phyloP scores from a whole-genome alignment of 1,140 invertebrate species.

The Anastatus disparis region DNA sequence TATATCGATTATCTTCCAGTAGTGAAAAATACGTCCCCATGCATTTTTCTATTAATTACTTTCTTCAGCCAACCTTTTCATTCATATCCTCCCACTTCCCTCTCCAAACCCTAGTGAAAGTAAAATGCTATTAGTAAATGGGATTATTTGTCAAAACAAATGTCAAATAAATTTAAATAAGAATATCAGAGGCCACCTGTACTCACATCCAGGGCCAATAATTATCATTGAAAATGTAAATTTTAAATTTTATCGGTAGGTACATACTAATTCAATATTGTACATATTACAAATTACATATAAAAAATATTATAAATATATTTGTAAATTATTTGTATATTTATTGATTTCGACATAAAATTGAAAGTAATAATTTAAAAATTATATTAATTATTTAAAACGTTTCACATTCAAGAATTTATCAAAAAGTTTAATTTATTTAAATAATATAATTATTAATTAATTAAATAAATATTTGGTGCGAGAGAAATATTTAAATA shows the following conservation, averaged over 20 bases:
- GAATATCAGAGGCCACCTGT: constrained; percentile 41
- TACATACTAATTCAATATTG: constrained; percentile 29
- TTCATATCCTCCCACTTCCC: constrained; percentile 41
- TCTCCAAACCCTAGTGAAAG: constrained; percentile 63
- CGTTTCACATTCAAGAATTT: constrained; percentile 6
- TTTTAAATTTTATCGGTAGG: constrained; percentile 20
- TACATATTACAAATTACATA: constrained; percentile 25
- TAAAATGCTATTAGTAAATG: constrained; percentile 67
- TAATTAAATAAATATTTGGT: constrained; percentile 22
- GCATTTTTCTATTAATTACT: constrained; percentile 63
- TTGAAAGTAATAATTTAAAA: background rate
- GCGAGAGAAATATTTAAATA: background rate
- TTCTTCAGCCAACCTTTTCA: constrained; percentile 46
- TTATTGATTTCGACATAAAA: constrained; percentile 3
- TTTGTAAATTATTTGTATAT: constrained; percentile 51
- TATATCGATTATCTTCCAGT: constrained; percentile 54
- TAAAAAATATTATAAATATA: constrained; percentile 50
- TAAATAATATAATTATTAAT: no score
- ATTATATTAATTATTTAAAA: constrained; percentile 42
- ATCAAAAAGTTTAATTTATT: no score
- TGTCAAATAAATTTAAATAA: constrained; percentile 33
- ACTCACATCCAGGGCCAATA: constrained; percentile 51
- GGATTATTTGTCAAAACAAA: constrained; percentile 30
- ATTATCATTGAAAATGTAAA: constrained; percentile 23
- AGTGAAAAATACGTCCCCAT: constrained; percentile 61